Base-by-base conservation (phyloP, 2,797 vertebrate species). In the Margarornis squamiger region DNA sequence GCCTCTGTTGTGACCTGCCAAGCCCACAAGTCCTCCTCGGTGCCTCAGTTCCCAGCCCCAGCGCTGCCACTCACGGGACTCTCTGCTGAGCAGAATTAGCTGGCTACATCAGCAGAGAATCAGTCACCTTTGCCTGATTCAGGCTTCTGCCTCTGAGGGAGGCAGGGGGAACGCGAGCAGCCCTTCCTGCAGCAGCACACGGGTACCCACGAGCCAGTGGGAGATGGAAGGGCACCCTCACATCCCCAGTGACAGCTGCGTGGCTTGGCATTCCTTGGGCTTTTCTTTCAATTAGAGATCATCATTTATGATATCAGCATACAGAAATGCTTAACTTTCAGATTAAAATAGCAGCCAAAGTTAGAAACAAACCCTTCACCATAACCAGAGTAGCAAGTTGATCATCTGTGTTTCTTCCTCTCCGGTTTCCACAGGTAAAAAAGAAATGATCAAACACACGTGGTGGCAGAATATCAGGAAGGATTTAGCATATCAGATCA, bases 191-290 rank as follows among this genome's bases (percentile, higher is more conserved):
- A 57, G 77, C 32, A 43, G 59, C 55, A 51, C 30, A 14, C 0
- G 0, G 18, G 38, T 14, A 38, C 23, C n/a, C 6, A 10, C 1
- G 0, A 30, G 2, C 7, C 1, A 1, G 39, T 4, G 7, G 0
- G 13, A 24, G 38, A 22, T 6, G 46, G 29, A 59, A 34, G 0
- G 3, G 23, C 18, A 39, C 7, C 54, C 22, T 41, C 58, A 4
- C 4, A 0, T 21, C 16, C 10, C 21, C 4, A 2, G 10, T 10
- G n/a, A 70, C 61, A 86, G 61, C 65, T 32, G 52, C 34, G 9
- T 2, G 5, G 52, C 36, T 22, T 21, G 13, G 9, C 51, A 23
- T 26, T 41, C 38, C 39, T 24, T 18, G 29, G 45, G 41, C 30
- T 74, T 43, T 26, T 12, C 30, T 58, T 54, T 54, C 30, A 59